Conservation (phyloP, 2,888 invertebrate species). For the Gandaritis pyraliata region DNA sequence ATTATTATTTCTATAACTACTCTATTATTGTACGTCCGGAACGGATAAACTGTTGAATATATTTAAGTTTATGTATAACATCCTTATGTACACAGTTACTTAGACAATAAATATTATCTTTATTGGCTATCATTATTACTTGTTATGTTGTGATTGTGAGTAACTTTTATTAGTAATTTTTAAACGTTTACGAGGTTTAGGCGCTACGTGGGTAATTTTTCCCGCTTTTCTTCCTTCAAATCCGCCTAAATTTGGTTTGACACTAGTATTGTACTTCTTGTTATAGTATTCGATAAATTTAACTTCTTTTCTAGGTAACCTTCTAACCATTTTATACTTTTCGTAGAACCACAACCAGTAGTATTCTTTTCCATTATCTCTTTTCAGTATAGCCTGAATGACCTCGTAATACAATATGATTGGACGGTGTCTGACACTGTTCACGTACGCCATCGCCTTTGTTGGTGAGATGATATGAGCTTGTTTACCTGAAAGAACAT, state of each 20-base stretch:
- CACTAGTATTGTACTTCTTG: background rate
- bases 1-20: no score
- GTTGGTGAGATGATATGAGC: slow-evolving; percentile 38
- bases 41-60: no score
- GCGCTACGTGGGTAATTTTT: background rate
- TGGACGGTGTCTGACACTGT: background rate
- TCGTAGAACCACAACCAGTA: background rate
- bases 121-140: no score
- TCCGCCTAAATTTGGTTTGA: background rate
- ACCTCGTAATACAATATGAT: background rate
- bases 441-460: slow-evolving; percentile 30
- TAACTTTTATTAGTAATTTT: no score
- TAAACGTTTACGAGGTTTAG: no score
- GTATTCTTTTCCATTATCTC: background rate
- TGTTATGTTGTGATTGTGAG: no score
- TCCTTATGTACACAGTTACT: no score
- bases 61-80: no score
- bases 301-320: background rate
- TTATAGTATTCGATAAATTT: slow-evolving; percentile 5
- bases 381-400: no score
- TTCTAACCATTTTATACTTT: background rate
- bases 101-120: no score
- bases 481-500: slow-evolving; percentile 8
- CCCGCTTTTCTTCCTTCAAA: no score
- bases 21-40: no score